A percentile compares a stretch with the other conserved stretches of the same genome.
Evolutionary conservation across 2,113 vertebrate genomes (phyloP).

Genomic region (Megaptera novaeangliae): DNA sequence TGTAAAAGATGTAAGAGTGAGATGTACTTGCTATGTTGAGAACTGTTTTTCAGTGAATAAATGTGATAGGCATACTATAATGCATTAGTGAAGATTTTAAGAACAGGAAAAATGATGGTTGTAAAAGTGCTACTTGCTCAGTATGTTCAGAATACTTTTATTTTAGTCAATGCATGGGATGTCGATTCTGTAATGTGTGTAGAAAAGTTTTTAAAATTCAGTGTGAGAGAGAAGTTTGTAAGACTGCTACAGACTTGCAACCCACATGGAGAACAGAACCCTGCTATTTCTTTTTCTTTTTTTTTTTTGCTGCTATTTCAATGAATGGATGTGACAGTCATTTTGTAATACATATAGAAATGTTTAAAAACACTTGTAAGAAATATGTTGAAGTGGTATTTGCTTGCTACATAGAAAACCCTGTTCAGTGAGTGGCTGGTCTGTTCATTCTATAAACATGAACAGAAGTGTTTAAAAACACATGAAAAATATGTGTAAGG

Average conservation of each 20-base stretch:
- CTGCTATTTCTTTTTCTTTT: neutral
- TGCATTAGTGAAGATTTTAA: neutral
- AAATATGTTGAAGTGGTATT: neutral
- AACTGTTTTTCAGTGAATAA: neutral
- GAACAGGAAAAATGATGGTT: neutral
- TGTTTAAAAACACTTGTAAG: neutral
- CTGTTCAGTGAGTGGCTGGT: fast-evolving
- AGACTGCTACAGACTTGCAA: neutral
- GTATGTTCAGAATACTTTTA: neutral
- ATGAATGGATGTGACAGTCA: neutral
- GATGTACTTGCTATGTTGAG: neutral
- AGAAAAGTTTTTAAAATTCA: neutral
- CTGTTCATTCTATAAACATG: neutral
- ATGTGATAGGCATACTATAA: neutral
- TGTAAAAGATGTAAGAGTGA: too few relatives aligned
- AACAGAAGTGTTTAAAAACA: neutral
- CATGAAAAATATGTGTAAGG: neutral
- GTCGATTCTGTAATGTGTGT: neutral
- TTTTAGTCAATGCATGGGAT: neutral
- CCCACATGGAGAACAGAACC: neutral
- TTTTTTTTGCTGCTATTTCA: neutral
- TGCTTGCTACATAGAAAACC: neutral
- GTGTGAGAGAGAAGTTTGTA: neutral
- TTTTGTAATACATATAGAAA: neutral
- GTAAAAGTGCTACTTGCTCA: neutral